Evolutionary conservation across 2,888 invertebrate species (phyloP).

Genomic region (Mechanitis mazaeus): DNA sequence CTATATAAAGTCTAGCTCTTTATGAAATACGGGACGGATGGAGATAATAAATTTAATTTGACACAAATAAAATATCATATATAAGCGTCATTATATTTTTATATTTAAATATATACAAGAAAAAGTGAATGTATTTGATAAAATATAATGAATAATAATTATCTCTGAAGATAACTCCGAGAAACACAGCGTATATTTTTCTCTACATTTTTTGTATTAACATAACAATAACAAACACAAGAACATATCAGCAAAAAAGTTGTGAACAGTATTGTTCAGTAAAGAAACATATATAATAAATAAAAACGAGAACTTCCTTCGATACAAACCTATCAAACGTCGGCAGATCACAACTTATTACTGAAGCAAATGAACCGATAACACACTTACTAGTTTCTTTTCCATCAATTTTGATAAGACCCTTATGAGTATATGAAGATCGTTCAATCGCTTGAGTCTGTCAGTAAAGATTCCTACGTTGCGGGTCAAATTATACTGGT

Average conservation of each 20-base stretch:
- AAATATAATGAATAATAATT: too few relatives aligned
- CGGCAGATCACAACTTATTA: constrained; percentile 57
- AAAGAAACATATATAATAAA: constrained; percentile 25
- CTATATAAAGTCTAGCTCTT: too few relatives aligned
- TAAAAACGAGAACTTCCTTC: constrained; percentile 43
- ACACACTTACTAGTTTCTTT: constrained; percentile 47
- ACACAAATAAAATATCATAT: too few relatives aligned
- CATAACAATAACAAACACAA: too few relatives aligned
- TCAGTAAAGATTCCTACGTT: constrained; percentile 25
- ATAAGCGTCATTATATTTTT: too few relatives aligned
- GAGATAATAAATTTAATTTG: too few relatives aligned
- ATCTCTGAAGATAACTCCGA: too few relatives aligned
- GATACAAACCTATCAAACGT: constrained; percentile 52
- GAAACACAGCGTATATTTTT: too few relatives aligned
- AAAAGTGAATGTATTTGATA: too few relatives aligned
- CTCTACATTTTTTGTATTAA: too few relatives aligned
- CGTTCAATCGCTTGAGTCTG: constrained; percentile 27
- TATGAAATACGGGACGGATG: too few relatives aligned
- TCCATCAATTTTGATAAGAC: constrained; percentile 39
- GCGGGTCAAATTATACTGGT: constrained; percentile 41
- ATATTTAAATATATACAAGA: too few relatives aligned
- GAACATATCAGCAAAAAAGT: constrained; percentile 3
- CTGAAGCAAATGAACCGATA: constrained; percentile 57
- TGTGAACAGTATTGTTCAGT: constrained; percentile 8
- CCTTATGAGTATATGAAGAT: constrained; percentile 31